Evolutionary conservation across 1,140 invertebrate species (phyloP).

Genomic region (honey bee (Apis mellifera)): Amel_HAv3.1 CM009933.2:13526001-13526500

Average conservation of each 20-base stretch:
- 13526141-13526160: slow-evolving; percentile 1
- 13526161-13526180: slow-evolving; percentile 37
- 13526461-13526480: slow-evolving; percentile 29
- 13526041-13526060: too few species aligned
- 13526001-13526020: too few species aligned
- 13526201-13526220: slow-evolving; percentile 40
- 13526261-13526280: slow-evolving; percentile 17
- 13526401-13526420: slow-evolving; percentile 20
- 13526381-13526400: slow-evolving; percentile 21
- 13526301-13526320: background rate
- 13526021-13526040: too few species aligned
- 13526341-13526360: slow-evolving; percentile 7
- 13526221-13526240: slow-evolving; percentile 34
- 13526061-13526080: too few species aligned
- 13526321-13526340: background rate
- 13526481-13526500: slow-evolving; percentile 6
- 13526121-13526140: background rate
- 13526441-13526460: slow-evolving; percentile 41
- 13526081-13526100: too few species aligned
- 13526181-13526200: slow-evolving; percentile 39
- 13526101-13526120: too few species aligned
- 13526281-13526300: background rate
- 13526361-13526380: background rate
- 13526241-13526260: slow-evolving; percentile 28
- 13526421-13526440: slow-evolving; percentile 22